A percentile compares a stretch with the other conserved stretches of the same genome.
phyloP scores from a whole-genome alignment of 2,888 invertebrate species.

The Clistopyga incitator region DNA sequence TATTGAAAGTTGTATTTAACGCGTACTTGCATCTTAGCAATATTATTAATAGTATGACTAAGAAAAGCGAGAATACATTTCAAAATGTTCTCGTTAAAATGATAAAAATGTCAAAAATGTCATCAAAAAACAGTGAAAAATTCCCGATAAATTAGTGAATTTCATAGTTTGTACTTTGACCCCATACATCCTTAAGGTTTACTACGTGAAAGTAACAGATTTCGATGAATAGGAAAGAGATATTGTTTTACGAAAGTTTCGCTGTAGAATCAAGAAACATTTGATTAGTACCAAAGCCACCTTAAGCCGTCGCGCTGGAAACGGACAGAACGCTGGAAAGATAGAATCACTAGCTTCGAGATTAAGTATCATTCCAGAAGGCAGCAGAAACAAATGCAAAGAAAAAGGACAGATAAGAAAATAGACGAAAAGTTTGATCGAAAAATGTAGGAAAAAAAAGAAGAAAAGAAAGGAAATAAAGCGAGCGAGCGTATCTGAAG shows the following conservation, averaged over 20 bases:
- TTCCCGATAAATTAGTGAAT: neutral
- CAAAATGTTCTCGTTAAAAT: neutral
- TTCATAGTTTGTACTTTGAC: neutral
- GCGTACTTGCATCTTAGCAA: no score
- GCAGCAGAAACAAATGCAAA: neutral
- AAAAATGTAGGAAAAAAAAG: slow-evolving; percentile 5
- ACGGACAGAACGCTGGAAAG: slow-evolving; percentile 1
- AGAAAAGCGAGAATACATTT: no score
- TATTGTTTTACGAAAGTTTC: slow-evolving; percentile 29
- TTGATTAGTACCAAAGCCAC: slow-evolving; percentile 62
- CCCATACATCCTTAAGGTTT: slow-evolving; percentile 5
- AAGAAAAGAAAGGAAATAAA: neutral
- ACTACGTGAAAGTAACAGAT: slow-evolving; percentile 6
- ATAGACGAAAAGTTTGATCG: neutral
- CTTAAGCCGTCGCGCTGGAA: slow-evolving; percentile 50
- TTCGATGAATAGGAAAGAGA: slow-evolving; percentile 20
- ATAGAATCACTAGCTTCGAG: neutral
- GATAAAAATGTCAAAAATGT: neutral
- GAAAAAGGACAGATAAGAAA: slow-evolving; percentile 9
- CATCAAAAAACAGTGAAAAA: no score
- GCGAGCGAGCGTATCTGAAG: slow-evolving; percentile 18
- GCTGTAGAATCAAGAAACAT: slow-evolving; percentile 40
- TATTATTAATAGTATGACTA: no score
- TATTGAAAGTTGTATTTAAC: no score
- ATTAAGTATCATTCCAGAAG: neutral